phyloP scores from a whole-genome alignment of 2,888 invertebrate species.

The Clistopyga incitator region DNA sequence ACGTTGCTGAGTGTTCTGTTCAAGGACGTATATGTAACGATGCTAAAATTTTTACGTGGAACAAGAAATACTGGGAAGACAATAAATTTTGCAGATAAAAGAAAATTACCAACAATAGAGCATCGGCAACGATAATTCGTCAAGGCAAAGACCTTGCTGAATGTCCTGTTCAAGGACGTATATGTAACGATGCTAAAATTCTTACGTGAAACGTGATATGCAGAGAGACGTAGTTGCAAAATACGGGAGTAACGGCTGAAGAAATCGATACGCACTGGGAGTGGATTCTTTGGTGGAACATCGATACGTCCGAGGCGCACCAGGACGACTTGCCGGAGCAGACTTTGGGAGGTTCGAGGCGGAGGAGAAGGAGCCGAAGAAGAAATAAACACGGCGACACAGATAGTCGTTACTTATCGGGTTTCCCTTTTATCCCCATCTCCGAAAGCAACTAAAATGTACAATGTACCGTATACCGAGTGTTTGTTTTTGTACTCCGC shows the following conservation, averaged over 20 bases:
- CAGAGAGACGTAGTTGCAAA: background rate
- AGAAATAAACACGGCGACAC: constrained; percentile 9
- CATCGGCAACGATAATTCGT: no score
- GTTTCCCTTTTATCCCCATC: constrained; percentile 17
- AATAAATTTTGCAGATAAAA: background rate
- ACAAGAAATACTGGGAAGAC: background rate
- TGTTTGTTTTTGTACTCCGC: background rate
- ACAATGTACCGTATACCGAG: background rate
- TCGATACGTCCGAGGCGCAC: constrained; percentile 22
- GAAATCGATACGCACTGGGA: constrained; percentile 17
- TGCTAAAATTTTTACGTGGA: background rate
- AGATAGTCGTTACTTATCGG: constrained; percentile 15
- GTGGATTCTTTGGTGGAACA: background rate
- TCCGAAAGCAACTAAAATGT: background rate
- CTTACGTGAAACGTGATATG: background rate
- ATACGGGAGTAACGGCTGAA: constrained; percentile 1
- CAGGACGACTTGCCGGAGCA: background rate
- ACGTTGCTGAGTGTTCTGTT: background rate
- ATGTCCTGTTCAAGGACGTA: background rate
- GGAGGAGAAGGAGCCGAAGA: background rate
- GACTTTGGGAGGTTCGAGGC: background rate
- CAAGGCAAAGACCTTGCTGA: no score
- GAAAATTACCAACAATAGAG: no score
- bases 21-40: constrained; percentile 2
- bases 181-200: background rate